A percentile compares a stretch with the other conserved stretches of the same genome.
phyloP scores from a whole-genome alignment of 2,888 invertebrate species.

The Perizoma affinitatum region DNA sequence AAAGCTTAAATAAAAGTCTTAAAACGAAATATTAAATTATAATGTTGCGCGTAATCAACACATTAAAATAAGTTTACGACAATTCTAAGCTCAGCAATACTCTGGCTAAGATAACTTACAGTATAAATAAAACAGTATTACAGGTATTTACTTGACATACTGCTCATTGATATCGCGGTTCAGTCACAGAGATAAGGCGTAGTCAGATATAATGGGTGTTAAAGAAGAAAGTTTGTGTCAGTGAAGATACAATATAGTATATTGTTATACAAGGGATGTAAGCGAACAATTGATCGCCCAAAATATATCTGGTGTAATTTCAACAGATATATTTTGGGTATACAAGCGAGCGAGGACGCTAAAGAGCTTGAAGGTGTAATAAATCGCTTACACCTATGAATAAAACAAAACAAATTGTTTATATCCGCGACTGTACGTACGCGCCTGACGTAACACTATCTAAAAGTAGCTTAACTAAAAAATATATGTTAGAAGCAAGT shows the following conservation, averaged over 20 bases:
- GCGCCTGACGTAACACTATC: background rate
- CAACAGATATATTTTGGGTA: too few species aligned
- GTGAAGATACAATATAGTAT: background rate
- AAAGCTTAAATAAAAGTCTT: constrained; percentile 35
- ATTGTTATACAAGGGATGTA: too few species aligned
- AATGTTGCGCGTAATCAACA: constrained; percentile 21
- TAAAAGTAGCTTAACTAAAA: background rate
- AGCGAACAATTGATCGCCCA: too few species aligned
- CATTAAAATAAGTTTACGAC: constrained; percentile 3
- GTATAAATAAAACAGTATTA: background rate
- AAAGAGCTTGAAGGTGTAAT: too few species aligned
- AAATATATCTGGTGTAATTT: too few species aligned
- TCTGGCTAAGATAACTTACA: background rate
- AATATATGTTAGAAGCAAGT: constrained; percentile 4
- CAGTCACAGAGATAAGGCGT: constrained; percentile 3
- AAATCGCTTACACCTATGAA: too few species aligned
- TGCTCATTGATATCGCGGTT: constrained; percentile 3
- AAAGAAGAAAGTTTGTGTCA: background rate
- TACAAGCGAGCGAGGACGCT: too few species aligned
- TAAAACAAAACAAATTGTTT: background rate
- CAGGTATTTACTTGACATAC: background rate
- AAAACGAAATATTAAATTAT: constrained; percentile 23
- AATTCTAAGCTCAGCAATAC: constrained; percentile 12
- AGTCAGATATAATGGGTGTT: background rate
- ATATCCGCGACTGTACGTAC: constrained; percentile 3